Conservation (phyloP, 2,888 invertebrate genomes). For the Mimumesa dahlbomi region DNA sequence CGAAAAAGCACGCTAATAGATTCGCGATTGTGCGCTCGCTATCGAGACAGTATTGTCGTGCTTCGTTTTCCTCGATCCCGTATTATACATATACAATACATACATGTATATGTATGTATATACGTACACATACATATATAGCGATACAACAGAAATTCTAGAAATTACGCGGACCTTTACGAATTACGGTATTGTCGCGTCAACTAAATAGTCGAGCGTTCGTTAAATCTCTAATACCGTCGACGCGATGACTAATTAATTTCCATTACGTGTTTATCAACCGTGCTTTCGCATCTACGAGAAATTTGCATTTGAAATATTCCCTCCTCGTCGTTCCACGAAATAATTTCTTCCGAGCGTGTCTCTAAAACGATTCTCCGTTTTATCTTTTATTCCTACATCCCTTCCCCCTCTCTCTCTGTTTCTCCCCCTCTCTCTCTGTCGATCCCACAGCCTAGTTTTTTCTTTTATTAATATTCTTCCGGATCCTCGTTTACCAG, state of each 20-base stretch:
- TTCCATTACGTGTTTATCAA: constrained; percentile 3
- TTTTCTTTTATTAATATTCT: constrained; percentile 38
- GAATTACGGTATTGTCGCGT: constrained; percentile 17
- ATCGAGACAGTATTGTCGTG: constrained; percentile 36
- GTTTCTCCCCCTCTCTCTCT: neutral
- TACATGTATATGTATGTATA: no score
- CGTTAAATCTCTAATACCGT: constrained; percentile 10
- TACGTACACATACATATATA: no score
- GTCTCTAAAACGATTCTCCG: neutral
- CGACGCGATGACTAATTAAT: constrained; percentile 41
- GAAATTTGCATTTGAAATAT: constrained; percentile 42
- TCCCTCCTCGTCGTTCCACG: neutral
- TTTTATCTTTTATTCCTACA: no score
- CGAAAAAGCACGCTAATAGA: constrained; percentile 12
- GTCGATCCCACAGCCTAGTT: neutral
- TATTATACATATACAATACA: constrained; percentile 17
- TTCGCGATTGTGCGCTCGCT: constrained; percentile 19
- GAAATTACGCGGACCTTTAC: constrained; percentile 6
- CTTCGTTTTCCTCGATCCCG: constrained; percentile 20
- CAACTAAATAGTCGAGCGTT: constrained; percentile 1
- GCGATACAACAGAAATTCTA: constrained; percentile 41
- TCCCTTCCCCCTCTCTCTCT: neutral
- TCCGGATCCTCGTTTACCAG: neutral
- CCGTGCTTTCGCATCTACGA: neutral
- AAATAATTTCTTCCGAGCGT: neutral